These are phyloP conservation scores for Sebastes schlegelii DNA, from an alignment of 2,113 vertebrate genomes.

Conservation along the genomic window DNA sequence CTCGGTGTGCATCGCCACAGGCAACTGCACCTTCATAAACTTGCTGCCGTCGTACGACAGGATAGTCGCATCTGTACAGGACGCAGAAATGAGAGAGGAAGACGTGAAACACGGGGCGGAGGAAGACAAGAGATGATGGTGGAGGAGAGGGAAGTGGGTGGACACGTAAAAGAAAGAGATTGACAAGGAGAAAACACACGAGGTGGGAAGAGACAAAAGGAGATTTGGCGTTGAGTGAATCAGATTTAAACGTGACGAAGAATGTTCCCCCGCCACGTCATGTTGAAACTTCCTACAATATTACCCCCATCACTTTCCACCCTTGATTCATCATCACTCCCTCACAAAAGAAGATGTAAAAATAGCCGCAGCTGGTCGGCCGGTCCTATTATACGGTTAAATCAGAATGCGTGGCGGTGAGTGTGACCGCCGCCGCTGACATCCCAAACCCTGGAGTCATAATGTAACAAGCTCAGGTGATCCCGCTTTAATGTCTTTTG, in stretches of 20 bases:
- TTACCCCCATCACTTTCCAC: conserved; percentile 48
- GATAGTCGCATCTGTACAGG: conserved; percentile 92
- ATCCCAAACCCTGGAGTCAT: conserved; percentile 71
- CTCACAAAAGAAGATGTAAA: conserved; percentile 58
- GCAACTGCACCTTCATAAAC: conserved; percentile 99
- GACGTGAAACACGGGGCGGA: not conserved
- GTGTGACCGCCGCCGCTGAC: conserved; percentile 70
- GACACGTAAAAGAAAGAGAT: conserved; percentile 19
- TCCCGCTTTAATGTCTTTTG: conserved; percentile 74
- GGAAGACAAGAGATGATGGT: conserved; percentile 12
- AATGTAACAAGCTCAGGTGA: conserved; percentile 81
- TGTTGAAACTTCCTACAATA: conserved; percentile 51
- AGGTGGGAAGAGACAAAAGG: conserved; percentile 51
- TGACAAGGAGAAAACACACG: conserved; percentile 51
- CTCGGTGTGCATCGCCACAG: conserved; percentile 98
- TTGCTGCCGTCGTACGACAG: conserved; percentile 98
- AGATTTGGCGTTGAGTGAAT: conserved; percentile 57
- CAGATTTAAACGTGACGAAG: conserved; percentile 62
- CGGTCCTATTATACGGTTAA: conserved; percentile 60
- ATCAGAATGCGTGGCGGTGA: conserved; percentile 66
- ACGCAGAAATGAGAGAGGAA: conserved; percentile 7
- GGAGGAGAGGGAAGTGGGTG: conserved; percentile 22
- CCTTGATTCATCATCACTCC: conserved; percentile 65
- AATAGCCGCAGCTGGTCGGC: conserved; percentile 70
- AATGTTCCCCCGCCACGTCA: conserved; percentile 39